Base-by-base conservation (phyloP, 2,113 vertebrate genomes). In the Cebidichthys violaceus region DNA sequence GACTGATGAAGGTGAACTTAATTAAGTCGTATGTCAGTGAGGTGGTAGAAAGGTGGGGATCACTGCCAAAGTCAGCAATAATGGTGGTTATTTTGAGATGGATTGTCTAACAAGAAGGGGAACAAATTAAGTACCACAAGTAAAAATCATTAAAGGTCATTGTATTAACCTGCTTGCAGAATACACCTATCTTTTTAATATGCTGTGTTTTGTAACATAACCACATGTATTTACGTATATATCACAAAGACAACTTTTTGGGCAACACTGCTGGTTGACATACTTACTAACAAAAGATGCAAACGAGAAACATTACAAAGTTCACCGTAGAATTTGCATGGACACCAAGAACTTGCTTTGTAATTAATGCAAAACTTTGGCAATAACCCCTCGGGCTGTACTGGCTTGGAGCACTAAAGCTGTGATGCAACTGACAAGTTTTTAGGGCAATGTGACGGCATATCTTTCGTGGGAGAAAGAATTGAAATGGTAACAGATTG, bases 361-460 rank as follows among this genome's bases (percentile, higher is more conserved):
- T 86, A 91, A 92, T 89, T 84, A 90, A 82, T 87, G 86, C 87
- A 91, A 88, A 83, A 86, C 85, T 81, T 43, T 79, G 86, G 85
- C 79, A 90, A 85, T 86, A 82, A 72, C 75, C 84, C 88, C 75
- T 66, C 61, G 1, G 85, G 90, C 86, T 82, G 59, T 24, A 20
- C 79, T 88, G 89, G 86, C 90, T 88, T 68, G 15, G 69, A 91
- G 92, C 84, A 80, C 77, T 69, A 47, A 88, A 76, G 66, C 80
- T 91, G 80, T 92, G 89, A 93, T 92, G 90, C 88, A 93, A 92
- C 89, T 87, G 82, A 81, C 79, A 87, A 61, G 74, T 67, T 83
- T 93, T 88, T 81, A 10, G 45, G 81, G 90, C 76, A 93, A 91
- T 75, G 78, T 90, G 86, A 88, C 10, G 29, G 64, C 41, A 67